Evolutionary conservation across 2,113 vertebrate species (phyloP).

Genomic region (Odobenus rosmarus): DNA sequence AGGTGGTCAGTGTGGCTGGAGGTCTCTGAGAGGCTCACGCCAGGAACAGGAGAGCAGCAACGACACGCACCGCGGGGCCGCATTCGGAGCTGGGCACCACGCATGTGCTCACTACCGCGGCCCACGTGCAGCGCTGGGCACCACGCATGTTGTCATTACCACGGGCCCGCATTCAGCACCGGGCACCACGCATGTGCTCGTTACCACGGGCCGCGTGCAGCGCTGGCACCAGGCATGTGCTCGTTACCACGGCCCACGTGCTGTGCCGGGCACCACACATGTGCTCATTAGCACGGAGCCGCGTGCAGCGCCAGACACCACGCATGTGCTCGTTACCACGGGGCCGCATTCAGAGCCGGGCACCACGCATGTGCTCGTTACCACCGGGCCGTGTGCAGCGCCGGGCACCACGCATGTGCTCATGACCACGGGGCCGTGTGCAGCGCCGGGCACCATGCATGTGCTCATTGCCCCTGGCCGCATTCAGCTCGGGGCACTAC

Average conservation of each 20-base stretch:
- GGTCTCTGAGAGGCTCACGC: rapidly evolving
- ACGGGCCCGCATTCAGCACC: rapidly evolving
- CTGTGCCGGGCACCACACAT: too few relatives aligned
- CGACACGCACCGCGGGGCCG: rapidly evolving
- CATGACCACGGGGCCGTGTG: too few relatives aligned
- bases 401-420: too few relatives aligned
- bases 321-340: too few relatives aligned
- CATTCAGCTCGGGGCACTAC: too few relatives aligned
- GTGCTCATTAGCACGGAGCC: too few relatives aligned
- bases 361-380: rapidly evolving
- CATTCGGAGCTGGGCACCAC: rapidly evolving
- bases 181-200: rapidly evolving
- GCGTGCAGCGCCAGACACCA: too few relatives aligned
- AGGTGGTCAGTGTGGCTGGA: neutral
- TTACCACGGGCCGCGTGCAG: too few relatives aligned
- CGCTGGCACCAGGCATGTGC: rapidly evolving
- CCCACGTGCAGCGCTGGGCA: too few relatives aligned
- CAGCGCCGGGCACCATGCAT: too few relatives aligned
- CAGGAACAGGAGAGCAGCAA: rapidly evolving
- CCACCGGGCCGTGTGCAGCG: neutral
- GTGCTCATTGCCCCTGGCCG: neutral
- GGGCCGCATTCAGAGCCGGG: neutral
- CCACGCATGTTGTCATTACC: too few relatives aligned
- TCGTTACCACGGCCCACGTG: too few relatives aligned
- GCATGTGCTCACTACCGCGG: rapidly evolving